Percentiles rank a stretch among this genome's conserved stretches.
Conservation (phyloP, 2,113 vertebrate genomes). For the Abramis brama region DNA sequence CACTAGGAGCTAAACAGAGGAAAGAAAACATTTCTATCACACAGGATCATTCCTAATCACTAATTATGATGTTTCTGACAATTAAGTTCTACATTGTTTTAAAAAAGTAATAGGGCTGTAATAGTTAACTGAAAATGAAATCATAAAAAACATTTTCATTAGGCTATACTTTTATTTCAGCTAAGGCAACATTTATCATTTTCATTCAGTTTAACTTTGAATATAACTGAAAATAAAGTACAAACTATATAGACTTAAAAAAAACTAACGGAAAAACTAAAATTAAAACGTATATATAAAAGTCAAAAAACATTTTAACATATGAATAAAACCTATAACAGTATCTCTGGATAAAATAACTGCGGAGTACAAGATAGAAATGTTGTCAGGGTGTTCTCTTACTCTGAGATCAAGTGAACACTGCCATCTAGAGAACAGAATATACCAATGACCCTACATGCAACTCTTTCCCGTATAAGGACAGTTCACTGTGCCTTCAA, state of each 20-base stretch:
- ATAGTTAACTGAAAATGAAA: background rate
- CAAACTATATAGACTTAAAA: background rate
- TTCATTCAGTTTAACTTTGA: too few relatives aligned
- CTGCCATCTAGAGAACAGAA: constrained; percentile 25
- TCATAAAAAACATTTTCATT: too few relatives aligned
- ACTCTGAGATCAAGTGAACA: background rate
- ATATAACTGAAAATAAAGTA: background rate
- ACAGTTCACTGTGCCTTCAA: background rate
- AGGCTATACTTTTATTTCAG: background rate
- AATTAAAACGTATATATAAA: background rate
- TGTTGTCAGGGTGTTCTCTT: too few relatives aligned
- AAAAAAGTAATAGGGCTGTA: background rate
- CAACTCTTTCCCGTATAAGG: background rate
- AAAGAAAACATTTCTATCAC: background rate
- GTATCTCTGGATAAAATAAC: background rate
- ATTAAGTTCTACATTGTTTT: background rate
- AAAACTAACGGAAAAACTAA: background rate
- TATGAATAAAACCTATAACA: background rate
- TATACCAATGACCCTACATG: background rate
- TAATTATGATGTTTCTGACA: background rate
- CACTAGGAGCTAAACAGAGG: background rate
- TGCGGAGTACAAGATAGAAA: too few relatives aligned
- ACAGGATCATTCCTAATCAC: background rate
- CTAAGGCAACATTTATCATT: background rate
- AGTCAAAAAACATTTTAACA: background rate